phyloP scores from a whole-genome alignment of 2,888 invertebrate genomes.

The Meteorus cinctellus region DNA sequence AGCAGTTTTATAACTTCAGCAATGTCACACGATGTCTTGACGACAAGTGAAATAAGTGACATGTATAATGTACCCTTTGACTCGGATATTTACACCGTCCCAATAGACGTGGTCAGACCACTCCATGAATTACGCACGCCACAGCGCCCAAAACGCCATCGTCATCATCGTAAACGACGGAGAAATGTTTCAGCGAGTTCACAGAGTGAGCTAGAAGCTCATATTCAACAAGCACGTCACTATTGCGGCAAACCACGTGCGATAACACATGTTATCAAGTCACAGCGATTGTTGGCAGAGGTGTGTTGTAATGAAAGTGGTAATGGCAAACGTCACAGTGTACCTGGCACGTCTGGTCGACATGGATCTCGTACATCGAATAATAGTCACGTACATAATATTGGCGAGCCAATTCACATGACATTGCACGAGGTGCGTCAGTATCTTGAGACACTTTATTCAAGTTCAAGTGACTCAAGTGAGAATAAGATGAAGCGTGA shows the following conservation, averaged over 20 bases:
- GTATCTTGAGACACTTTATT: constrained; percentile 87
- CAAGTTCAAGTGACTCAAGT: constrained; percentile 82
- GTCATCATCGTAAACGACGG: constrained; percentile 72
- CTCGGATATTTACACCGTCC: constrained; percentile 90
- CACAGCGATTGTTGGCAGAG: constrained; percentile 69
- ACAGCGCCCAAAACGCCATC: constrained; percentile 73
- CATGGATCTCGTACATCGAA: constrained; percentile 64
- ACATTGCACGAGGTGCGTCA: constrained; percentile 89
- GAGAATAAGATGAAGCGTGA: constrained; percentile 74
- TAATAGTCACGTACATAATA: constrained; percentile 76
- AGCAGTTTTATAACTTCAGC: constrained; percentile 92
- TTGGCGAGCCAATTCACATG: constrained; percentile 86
- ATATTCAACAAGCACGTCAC: constrained; percentile 70
- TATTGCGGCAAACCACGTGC: constrained; percentile 70
- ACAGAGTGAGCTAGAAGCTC: constrained; percentile 71
- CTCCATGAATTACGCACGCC: constrained; percentile 73
- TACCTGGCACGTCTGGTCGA: constrained; percentile 78
- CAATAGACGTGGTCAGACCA: constrained; percentile 85
- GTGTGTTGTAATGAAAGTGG: constrained; percentile 65
- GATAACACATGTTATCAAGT: constrained; percentile 70
- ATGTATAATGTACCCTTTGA: constrained; percentile 93
- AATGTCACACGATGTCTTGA: constrained; percentile 88
- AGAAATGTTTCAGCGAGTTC: constrained; percentile 75
- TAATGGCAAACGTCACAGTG: constrained; percentile 80
- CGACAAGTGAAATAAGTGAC: constrained; percentile 84